Evolutionary conservation across 2,113 vertebrate genomes (phyloP), one percentile per base, ranked within the genome.

Genomic region (Oenanthe oenanthe): DNA sequence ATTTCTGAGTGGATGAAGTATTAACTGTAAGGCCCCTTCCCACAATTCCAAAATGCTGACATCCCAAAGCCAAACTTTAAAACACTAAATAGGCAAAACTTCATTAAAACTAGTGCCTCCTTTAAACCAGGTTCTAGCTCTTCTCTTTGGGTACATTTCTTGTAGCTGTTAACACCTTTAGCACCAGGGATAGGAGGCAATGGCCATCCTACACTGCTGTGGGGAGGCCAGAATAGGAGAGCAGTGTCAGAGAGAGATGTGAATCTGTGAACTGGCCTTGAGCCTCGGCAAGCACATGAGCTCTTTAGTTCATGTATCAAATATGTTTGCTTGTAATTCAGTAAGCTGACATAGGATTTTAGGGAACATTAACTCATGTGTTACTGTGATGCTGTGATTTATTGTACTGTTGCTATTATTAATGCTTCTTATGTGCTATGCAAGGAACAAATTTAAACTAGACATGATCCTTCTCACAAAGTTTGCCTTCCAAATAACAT

Each of bases 281-380:
- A 82, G 67, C 34, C 79, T 80, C 78, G 79, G 90, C 68, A 84
- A 83, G 53, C 60, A 58, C 12, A 10, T 1, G 10, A 94, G 56
- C 50, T 63, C 48, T 93, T 93, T 74, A 80, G 71, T 95, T 95
- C 82, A 77, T 53, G 78, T 94, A 93, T 68, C 92, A 90, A 90
- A 86, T 42, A 80, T 29, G 36, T 92, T 93, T 80, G 47, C 67
- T 77, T 96, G 81, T 91, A 95, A 94, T 77, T 83, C 66, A 89
- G 72, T 71, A 89, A 84, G 40, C 61, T 86, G 93, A 92, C 74
- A 91, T 26, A 60, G 56, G 54, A 73, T 87, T 92, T 95, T 85
- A 73, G 91, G 78, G 78, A 88, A 70, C 75, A 85, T 85, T 92
- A 93, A 81, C 47, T 93, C 51, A 21, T 36, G 18, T 76, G 53